phyloP scores from a whole-genome alignment of 2,113 vertebrate species.

The Atlantisia rogersi region DNA sequence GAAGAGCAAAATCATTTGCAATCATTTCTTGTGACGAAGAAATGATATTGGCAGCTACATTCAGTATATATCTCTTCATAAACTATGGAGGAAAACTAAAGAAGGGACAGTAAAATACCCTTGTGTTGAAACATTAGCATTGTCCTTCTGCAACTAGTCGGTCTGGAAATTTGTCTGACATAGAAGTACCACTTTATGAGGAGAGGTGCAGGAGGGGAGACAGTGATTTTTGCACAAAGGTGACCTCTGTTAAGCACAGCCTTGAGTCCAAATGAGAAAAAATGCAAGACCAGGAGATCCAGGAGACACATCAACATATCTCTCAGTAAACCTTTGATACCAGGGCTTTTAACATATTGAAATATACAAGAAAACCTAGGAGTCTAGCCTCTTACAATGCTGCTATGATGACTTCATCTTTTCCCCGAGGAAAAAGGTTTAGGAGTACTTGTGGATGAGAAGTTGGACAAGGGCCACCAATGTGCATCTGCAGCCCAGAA shows the following conservation, averaged over 20 bases:
- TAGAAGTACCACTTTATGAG: background rate
- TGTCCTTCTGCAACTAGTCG: background rate
- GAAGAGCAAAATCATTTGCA: background rate
- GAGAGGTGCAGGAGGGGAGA: background rate
- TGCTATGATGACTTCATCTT: background rate
- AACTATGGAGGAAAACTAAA: background rate
- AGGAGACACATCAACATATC: background rate
- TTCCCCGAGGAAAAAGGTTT: too few relatives aligned
- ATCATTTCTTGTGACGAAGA: background rate
- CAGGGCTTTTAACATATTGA: background rate
- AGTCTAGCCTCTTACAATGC: rapidly evolving
- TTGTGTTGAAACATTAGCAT: background rate
- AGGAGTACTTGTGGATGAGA: too few relatives aligned
- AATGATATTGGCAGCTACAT: background rate
- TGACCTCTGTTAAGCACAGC: background rate
- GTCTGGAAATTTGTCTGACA: background rate
- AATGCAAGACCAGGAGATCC: background rate
- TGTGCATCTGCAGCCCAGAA: too few relatives aligned
- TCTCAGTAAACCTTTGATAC: background rate
- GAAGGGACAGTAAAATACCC: background rate
- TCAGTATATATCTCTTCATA: background rate
- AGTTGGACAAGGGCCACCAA: too few relatives aligned
- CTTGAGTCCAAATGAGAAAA: background rate
- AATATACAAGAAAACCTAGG: background rate
- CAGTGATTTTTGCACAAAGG: background rate